These are phyloP conservation scores for Cancer borealis DNA, from an alignment of 2,888 invertebrate genomes.

Conservation along the genomic window DNA sequence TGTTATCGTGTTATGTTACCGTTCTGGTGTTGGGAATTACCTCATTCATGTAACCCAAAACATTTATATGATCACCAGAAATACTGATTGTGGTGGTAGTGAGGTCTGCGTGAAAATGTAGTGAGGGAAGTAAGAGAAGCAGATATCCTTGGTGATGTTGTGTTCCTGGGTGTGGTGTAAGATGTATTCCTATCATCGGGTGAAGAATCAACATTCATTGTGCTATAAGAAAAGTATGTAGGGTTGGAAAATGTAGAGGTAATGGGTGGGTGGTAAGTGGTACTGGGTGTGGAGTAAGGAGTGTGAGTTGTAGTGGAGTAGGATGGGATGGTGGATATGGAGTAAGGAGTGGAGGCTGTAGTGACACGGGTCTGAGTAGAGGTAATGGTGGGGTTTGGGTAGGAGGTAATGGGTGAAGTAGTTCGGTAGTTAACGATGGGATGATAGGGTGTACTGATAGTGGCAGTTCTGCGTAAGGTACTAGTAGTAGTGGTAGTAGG, in stretches of 20 bases:
- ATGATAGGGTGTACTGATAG: neutral
- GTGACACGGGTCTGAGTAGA: neutral
- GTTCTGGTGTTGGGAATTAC: neutral
- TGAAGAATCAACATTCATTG: neutral
- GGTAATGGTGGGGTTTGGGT: neutral
- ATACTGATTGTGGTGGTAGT: conserved; percentile 38
- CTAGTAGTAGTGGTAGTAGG: neutral
- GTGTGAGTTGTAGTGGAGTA: neutral
- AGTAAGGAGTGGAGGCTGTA: neutral
- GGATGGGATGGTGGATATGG: neutral
- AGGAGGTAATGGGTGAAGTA: neutral
- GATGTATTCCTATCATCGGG: neutral
- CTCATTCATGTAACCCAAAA: neutral
- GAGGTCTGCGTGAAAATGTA: neutral
- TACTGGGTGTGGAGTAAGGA: neutral
- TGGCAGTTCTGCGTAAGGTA: neutral
- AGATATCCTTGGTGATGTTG: neutral
- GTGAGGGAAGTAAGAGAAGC: neutral
- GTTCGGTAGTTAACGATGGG: neutral
- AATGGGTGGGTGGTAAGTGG: neutral
- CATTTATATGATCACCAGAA: neutral
- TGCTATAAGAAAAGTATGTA: neutral
- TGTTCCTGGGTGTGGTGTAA: neutral
- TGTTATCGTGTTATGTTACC: neutral
- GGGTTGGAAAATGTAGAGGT: conserved; percentile 27